phyloP scores from a whole-genome alignment of 2,888 invertebrate species.

The Aproaerema taeniolella region DNA sequence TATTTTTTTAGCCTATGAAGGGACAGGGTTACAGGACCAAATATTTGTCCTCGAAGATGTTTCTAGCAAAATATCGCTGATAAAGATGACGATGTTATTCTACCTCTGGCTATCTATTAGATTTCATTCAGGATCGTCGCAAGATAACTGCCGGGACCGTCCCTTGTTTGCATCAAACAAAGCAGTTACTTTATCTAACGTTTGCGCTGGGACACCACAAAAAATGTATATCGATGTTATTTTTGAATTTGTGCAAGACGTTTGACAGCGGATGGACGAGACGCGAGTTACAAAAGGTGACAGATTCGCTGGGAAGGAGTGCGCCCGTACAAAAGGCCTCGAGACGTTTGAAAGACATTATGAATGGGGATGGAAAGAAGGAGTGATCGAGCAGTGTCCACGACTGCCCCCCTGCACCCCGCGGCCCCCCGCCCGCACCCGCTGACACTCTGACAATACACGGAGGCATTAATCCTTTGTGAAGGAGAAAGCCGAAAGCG shows the following conservation, averaged over 20 bases:
- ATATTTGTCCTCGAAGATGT: conserved; percentile 14
- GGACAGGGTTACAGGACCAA: conserved; percentile 10
- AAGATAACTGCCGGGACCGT: conserved; percentile 62
- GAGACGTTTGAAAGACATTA: conserved; percentile 67
- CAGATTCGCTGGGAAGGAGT: conserved; percentile 59
- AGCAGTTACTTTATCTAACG: conserved; percentile 68
- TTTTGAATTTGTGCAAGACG: conserved; percentile 76
- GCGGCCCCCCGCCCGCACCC: conserved; percentile 25
- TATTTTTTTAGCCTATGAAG: too few species aligned
- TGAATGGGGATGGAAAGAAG: conserved; percentile 67
- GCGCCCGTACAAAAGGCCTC: conserved; percentile 45
- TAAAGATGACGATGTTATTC: conserved; percentile 21
- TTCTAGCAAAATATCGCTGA: conserved; percentile 11
- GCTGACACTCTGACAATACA: conserved; percentile 30
- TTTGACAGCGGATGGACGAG: conserved; percentile 67
- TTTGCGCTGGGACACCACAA: conserved; percentile 62
- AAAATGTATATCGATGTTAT: conserved; percentile 68
- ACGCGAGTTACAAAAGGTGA: conserved; percentile 63
- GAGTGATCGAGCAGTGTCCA: conserved; percentile 69
- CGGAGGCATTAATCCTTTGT: conserved; percentile 48
- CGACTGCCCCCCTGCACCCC: conserved; percentile 23
- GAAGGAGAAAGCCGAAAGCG: conserved; percentile 26
- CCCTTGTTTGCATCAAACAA: conserved; percentile 72
- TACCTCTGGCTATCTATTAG: conserved; percentile 32
- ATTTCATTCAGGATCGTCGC: conserved; percentile 48